A percentile compares a stretch with the other conserved stretches of the same genome.
Conservation (phyloP, 2,797 vertebrate genomes). For the Anas acuta region DNA sequence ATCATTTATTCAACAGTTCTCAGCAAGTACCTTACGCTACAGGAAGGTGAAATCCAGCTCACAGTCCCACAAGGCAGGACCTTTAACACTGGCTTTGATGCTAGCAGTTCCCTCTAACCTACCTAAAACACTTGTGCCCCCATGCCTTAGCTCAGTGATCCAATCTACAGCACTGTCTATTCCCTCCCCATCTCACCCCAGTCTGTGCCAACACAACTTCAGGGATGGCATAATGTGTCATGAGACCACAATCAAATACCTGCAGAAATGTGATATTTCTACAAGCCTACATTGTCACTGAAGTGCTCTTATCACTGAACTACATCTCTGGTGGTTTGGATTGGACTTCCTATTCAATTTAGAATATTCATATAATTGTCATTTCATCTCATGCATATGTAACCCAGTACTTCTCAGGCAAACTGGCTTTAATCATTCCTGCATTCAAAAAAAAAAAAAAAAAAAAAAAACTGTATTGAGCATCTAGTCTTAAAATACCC, state of each 20-base stretch:
- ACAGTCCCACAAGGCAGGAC: neutral
- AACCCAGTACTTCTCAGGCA: neutral
- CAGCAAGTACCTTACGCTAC: neutral
- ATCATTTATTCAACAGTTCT: neutral
- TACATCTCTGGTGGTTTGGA: neutral
- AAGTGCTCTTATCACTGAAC: neutral
- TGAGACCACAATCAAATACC: neutral
- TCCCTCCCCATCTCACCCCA: neutral
- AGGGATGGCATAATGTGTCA: rapidly evolving
- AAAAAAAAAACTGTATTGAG: neutral
- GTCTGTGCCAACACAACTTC: no score
- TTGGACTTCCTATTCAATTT: neutral
- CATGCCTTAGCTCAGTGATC: neutral
- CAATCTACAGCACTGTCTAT: neutral
- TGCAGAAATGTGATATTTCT: neutral
- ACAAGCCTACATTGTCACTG: neutral
- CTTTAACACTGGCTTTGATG: neutral
- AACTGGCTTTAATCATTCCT: neutral
- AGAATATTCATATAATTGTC: neutral
- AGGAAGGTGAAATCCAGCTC: neutral
- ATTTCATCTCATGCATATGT: neutral
- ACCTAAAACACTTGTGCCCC: neutral
- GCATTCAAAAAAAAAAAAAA: neutral
- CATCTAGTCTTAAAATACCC: neutral
- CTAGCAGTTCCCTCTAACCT: neutral